Conservation (phyloP, 2,113 vertebrate genomes). For the Prunella himalayana region DNA sequence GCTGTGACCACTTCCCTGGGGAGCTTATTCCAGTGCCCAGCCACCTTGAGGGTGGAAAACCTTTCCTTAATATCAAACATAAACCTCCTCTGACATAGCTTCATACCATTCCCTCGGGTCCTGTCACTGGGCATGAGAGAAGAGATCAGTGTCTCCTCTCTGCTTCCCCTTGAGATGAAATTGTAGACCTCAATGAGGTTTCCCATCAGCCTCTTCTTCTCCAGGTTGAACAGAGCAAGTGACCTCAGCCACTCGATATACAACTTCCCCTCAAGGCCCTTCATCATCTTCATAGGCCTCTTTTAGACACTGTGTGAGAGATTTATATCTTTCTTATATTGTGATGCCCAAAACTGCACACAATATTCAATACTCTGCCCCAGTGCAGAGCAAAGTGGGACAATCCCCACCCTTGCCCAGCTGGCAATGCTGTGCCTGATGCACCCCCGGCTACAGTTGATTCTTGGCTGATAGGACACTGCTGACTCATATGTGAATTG, state of each 20-base stretch:
- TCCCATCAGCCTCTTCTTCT: not conserved
- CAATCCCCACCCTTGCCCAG: not conserved
- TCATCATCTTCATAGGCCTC: not conserved
- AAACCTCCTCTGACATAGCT: not conserved
- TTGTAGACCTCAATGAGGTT: not conserved
- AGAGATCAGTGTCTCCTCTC: not conserved
- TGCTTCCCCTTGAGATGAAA: not conserved
- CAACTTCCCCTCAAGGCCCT: not conserved
- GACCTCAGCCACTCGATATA: not conserved
- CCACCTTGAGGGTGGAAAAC: accelerated
- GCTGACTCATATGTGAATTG: not conserved
- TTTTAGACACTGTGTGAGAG: not conserved
- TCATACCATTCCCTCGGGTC: not conserved
- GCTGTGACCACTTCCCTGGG: not conserved
- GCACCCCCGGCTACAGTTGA: too few relatives aligned
- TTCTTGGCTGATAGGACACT: not conserved
- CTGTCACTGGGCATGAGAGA: not conserved
- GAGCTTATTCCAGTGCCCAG: not conserved
- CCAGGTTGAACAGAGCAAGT: not conserved
- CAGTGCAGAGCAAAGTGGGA: not conserved
- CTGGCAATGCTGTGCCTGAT: not conserved
- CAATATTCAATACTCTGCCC: not conserved
- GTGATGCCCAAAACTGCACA: not conserved
- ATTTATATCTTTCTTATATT: not conserved
- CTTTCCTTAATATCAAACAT: not conserved